Conservation (phyloP, 2,888 invertebrate genomes). For the Rhamphomyia laevipes region DNA sequence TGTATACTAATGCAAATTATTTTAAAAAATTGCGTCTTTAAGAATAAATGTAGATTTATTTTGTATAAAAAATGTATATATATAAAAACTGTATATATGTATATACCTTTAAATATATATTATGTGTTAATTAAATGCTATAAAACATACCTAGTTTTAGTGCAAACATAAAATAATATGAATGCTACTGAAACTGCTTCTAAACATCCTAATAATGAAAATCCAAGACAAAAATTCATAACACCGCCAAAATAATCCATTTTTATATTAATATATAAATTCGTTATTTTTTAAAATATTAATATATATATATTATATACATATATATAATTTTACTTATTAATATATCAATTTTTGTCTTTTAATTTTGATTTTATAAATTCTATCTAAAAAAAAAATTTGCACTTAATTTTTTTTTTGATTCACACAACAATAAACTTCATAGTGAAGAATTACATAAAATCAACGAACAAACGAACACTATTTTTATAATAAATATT, state of each 20-base stretch:
- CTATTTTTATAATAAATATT: no score
- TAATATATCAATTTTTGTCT: background rate
- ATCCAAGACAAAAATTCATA: constrained; percentile 16
- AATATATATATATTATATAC: background rate
- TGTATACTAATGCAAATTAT: no score
- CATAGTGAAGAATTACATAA: no score
- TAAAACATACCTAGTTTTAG: constrained; percentile 31
- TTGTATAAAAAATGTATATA: no score
- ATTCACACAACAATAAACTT: no score
- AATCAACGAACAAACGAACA: no score
- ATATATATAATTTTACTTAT: background rate
- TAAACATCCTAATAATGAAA: constrained; percentile 31
- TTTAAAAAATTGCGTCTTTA: no score
- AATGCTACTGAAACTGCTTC: constrained; percentile 32
- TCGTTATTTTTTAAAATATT: background rate
- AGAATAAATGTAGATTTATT: no score
- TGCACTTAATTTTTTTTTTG: no score
- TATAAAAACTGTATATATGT: no score
- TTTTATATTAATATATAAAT: background rate
- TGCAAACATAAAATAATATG: constrained; percentile 33
- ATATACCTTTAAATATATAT: background rate
- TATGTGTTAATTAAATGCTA: background rate
- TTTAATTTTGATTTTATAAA: no score
- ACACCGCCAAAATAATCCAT: background rate
- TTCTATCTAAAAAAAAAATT: no score